Conservation (phyloP, 1,140 invertebrate species). For the Xylocopa sonorina region DNA sequence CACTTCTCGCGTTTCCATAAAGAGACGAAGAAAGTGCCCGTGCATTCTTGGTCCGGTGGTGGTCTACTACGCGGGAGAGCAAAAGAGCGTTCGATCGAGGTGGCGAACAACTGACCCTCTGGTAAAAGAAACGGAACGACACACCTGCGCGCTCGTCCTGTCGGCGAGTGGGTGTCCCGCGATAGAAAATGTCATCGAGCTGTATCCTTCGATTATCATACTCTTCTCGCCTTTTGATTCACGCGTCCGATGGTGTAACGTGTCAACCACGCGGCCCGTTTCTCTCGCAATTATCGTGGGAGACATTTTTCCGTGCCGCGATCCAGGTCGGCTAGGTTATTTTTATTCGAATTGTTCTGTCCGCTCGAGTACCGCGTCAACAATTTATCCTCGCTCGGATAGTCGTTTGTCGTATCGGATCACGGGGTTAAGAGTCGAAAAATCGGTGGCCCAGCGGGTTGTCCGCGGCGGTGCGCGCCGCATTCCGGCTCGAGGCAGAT, state of each 20-base stretch:
- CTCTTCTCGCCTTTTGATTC: not conserved
- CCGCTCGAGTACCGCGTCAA: not conserved
- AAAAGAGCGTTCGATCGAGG: constrained; percentile 21
- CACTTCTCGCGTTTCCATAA: constrained; percentile 78
- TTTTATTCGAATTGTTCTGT: constrained; percentile 19
- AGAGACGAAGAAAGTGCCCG: constrained; percentile 75
- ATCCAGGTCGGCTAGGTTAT: not conserved
- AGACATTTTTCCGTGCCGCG: not conserved
- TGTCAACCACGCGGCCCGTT: not conserved
- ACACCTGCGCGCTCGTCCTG: constrained; percentile 69
- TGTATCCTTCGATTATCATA: constrained; percentile 29
- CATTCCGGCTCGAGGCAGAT: constrained; percentile 56
- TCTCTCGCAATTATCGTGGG: constrained; percentile 21
- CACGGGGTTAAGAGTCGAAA: constrained; percentile 53
- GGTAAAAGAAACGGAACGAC: constrained; percentile 68
- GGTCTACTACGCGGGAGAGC: constrained; percentile 42
- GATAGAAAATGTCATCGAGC: constrained; percentile 55
- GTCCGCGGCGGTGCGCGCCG: constrained; percentile 45
- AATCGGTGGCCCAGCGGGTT: constrained; percentile 63
- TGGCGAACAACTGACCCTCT: constrained; percentile 29
- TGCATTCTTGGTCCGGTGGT: constrained; percentile 67
- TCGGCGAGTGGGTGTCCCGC: constrained; percentile 51
- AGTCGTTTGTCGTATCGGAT: constrained; percentile 47
- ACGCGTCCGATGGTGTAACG: not conserved
- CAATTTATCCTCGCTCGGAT: constrained; percentile 32